Evolutionary conservation across 2,797 vertebrate genomes (phyloP), one percentile per base, ranked within the genome.

Genomic region (Vespertilio murinus): DNA sequence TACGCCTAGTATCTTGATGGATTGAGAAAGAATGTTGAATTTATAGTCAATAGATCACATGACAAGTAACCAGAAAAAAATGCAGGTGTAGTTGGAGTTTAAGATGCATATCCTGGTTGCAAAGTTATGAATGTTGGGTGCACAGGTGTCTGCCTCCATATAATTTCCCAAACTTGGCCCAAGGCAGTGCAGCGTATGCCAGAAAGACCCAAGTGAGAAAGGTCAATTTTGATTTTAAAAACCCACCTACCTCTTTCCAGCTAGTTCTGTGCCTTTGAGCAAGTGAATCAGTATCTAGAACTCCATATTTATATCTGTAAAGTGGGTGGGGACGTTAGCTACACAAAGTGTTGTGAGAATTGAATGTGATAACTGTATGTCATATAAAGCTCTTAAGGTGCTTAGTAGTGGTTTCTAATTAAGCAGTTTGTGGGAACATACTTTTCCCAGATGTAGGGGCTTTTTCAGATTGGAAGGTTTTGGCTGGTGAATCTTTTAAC

Each of bases 11-110:
- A 4, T 82, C 45, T 97, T 64, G 28, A 75, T 93, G 70, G 79
- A 73, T 90, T 91, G 83, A 91, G 33, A 96, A 92, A 86, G 70
- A 93, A 91, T 52, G 56, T 28, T 85, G 69, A 94, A 33, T 52
- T 95, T 94, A 33, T 30, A 91, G 30, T 93, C n/a, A 82, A 9
- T 81, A 49, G 35, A 78, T 86, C 81, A n/a, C 16, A 69, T 75
- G 71, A 91, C 61, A 86, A 20, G 77, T 54, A 45, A 87, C 22
- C 86, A 91, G 38, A 83, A 87, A 82, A 80, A 77, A 78, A 81
- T 85, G 11, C 40, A 93, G 64, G 64, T 90, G 5, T 94, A 40
- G 54, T 84, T 94, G 40, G 42, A 93, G 23, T 82, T 77, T 59
- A 40, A 88, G 67, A 65, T 90, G 67, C 59, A 49, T 88, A 75